phyloP scores from a whole-genome alignment of 2,797 vertebrate species.

The Amblyraja radiata region DNA sequence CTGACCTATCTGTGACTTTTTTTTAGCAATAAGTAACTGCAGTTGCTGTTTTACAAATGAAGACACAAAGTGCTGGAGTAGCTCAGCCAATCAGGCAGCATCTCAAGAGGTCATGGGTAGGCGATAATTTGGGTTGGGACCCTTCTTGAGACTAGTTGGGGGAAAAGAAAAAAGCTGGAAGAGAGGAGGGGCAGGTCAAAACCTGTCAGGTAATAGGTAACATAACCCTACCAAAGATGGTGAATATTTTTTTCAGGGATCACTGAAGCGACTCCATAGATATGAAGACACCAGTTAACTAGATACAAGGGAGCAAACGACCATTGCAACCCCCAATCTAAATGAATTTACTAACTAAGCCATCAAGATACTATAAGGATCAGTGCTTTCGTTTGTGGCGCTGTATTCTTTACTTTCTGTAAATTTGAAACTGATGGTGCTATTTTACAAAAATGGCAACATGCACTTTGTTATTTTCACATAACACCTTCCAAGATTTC shows the following conservation, averaged over 20 bases:
- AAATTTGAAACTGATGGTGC: background rate
- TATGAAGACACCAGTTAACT: background rate
- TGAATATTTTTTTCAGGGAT: background rate
- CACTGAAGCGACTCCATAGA: background rate
- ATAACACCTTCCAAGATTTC: background rate
- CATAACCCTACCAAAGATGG: background rate
- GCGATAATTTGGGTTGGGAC: too few species aligned
- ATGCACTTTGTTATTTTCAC: background rate
- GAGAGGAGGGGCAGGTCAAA: too few species aligned
- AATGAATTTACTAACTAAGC: background rate
- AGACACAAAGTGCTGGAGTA: too few species aligned
- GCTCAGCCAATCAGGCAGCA: too few species aligned
- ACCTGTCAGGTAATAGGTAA: too few species aligned
- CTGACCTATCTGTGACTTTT: too few species aligned
- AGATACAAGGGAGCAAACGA: background rate
- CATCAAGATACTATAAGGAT: background rate
- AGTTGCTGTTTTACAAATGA: too few species aligned
- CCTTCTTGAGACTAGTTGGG: too few species aligned
- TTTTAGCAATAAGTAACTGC: too few species aligned
- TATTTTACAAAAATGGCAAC: background rate
- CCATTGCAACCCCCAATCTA: background rate
- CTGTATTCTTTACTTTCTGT: background rate
- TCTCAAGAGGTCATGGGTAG: too few species aligned
- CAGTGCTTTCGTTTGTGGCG: background rate
- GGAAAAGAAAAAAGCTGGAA: too few species aligned